A percentile compares a stretch with the other conserved stretches of the same genome.
phyloP scores from a whole-genome alignment of 2,888 invertebrate genomes.

The Quadriops clusia region DNA sequence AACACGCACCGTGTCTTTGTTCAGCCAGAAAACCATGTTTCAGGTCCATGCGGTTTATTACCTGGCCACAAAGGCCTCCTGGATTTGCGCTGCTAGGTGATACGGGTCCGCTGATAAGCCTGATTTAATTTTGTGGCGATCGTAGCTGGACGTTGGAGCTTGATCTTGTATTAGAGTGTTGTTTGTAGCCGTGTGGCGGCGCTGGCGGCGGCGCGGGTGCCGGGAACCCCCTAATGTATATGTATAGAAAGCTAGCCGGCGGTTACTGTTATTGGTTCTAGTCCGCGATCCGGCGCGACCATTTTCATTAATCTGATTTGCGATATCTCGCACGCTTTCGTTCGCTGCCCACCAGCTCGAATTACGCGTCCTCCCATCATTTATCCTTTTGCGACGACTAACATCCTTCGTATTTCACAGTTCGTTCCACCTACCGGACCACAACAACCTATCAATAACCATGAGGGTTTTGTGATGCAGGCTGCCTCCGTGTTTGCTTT shows the following conservation, averaged over 20 bases:
- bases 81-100: slow-evolving; percentile 25
- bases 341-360: too few species aligned
- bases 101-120: slow-evolving; percentile 28
- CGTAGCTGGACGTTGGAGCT: slow-evolving; percentile 27
- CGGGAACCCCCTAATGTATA: slow-evolving; percentile 18
- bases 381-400: too few species aligned
- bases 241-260: slow-evolving; percentile 14
- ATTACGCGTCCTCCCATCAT: too few species aligned
- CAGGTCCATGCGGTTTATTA: slow-evolving; percentile 26
- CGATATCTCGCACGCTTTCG: too few species aligned
- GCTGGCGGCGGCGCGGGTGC: slow-evolving; percentile 10
- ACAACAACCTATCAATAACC: too few species aligned
- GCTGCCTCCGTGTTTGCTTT: too few species aligned
- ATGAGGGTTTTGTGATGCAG: too few species aligned
- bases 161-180: slow-evolving; percentile 31
- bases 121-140: slow-evolving; percentile 33
- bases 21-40: slow-evolving; percentile 18
- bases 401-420: too few species aligned
- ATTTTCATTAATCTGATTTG: slow-evolving; percentile 27
- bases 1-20: slow-evolving; percentile 24
- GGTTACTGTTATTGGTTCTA: slow-evolving; percentile 24
- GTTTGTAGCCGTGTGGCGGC: slow-evolving; percentile 22
- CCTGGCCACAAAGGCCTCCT: slow-evolving; percentile 25
- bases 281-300: slow-evolving; percentile 19
- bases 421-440: too few species aligned